Conservation (phyloP, 2,113 vertebrate species). For the Rhadina sibilatrix region DNA sequence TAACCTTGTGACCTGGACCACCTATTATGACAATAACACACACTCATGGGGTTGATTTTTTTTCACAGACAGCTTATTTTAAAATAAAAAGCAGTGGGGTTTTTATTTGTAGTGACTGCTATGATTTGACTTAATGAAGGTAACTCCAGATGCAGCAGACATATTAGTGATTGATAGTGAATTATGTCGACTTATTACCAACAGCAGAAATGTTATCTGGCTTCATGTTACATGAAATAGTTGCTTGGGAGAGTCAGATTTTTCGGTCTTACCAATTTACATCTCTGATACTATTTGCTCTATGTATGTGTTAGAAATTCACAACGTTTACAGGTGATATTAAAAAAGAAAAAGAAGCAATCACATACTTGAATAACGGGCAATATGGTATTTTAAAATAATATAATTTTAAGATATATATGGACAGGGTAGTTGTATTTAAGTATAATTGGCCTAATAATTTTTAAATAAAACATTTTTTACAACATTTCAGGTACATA, state of each 20-base stretch:
- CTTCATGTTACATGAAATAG: neutral
- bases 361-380: neutral
- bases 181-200: neutral
- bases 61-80: neutral
- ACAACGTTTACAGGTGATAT: neutral
- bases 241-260: neutral
- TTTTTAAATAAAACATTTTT: neutral
- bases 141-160: neutral
- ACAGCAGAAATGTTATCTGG: neutral
- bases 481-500: neutral
- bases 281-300: neutral
- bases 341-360: neutral
- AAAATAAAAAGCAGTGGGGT: neutral
- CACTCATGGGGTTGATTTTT: neutral
- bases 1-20: neutral
- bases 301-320: neutral
- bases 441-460: neutral
- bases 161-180: neutral
- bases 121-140: neutral
- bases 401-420: neutral
- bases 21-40: neutral
- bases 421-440: neutral
- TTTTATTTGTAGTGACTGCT: neutral
- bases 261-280: neutral
- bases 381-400: neutral